Conservation (phyloP, 2,113 vertebrate species). For the Ursus arctos region DNA sequence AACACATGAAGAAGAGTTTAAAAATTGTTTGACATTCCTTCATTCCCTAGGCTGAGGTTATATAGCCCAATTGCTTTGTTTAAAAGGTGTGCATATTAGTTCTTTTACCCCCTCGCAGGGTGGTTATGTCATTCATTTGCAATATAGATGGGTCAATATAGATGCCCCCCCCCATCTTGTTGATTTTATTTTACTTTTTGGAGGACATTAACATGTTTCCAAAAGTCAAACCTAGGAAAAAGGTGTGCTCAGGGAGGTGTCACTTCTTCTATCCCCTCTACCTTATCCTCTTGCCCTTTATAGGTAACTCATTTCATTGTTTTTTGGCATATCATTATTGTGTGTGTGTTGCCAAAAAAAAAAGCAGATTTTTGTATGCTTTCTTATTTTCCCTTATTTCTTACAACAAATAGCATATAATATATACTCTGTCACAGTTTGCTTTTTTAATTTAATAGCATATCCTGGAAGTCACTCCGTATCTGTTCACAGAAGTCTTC, state of each 20-base stretch:
- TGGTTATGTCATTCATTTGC: background rate
- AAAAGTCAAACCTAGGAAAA: background rate
- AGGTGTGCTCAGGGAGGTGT: background rate
- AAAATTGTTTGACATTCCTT: background rate
- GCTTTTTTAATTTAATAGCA: background rate
- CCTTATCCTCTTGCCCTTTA: too few relatives aligned
- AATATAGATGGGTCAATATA: background rate
- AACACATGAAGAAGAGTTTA: background rate
- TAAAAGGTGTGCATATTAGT: background rate
- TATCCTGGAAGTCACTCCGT: background rate
- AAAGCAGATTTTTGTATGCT: background rate
- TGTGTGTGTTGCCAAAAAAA: constrained; percentile 43
- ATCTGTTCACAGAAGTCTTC: background rate
- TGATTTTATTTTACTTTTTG: constrained; percentile 19
- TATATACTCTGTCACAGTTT: background rate
- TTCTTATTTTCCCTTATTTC: constrained; percentile 1
- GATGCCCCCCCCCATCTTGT: background rate
- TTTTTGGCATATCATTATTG: background rate
- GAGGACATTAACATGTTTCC: background rate
- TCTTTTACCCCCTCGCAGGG: background rate
- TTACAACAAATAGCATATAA: background rate
- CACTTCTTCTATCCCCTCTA: background rate
- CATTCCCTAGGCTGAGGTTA: background rate
- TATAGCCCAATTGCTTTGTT: background rate
- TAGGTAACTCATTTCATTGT: background rate